A percentile compares a stretch with the other conserved stretches of the same genome.
Conservation (phyloP, 1,140 invertebrate species). For the Lepidotrigona ventralis region DNA sequence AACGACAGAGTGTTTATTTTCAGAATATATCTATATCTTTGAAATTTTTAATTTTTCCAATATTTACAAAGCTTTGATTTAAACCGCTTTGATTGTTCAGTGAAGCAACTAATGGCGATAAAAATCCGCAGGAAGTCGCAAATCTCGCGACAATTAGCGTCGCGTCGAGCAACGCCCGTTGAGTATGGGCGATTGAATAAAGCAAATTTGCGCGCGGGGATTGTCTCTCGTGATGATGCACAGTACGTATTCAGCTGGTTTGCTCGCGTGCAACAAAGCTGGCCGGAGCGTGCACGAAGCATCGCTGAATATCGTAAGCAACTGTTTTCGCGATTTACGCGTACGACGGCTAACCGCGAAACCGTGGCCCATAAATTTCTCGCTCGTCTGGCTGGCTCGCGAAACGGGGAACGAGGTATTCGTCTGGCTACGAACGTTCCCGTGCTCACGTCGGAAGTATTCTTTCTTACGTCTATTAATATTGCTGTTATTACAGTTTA, state of each 20-base stretch:
- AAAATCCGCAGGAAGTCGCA: no score
- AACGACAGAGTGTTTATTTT: no score
- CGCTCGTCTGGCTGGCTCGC: slow-evolving; percentile 7
- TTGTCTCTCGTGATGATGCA: background rate
- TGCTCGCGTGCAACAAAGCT: background rate
- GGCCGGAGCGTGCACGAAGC: background rate
- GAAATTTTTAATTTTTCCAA: no score
- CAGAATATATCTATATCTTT: no score
- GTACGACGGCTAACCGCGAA: slow-evolving; percentile 16
- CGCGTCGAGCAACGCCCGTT: background rate
- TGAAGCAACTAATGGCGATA: background rate
- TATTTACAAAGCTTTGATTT: no score
- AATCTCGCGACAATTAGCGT: background rate
- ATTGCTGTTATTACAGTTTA: background rate
- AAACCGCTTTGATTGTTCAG: background rate
- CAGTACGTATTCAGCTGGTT: background rate
- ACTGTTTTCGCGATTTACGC: slow-evolving; percentile 37
- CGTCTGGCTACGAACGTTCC: background rate
- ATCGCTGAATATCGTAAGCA: slow-evolving; percentile 26
- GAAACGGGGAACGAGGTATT: background rate
- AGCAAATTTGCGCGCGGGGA: background rate
- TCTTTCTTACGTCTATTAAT: background rate
- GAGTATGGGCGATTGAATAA: background rate
- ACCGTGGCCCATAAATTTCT: slow-evolving; percentile 24
- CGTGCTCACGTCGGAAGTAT: background rate